These are phyloP conservation scores for Oostethus manadensis DNA, from an alignment of 2,113 vertebrate species.

Conservation along the genomic window DNA sequence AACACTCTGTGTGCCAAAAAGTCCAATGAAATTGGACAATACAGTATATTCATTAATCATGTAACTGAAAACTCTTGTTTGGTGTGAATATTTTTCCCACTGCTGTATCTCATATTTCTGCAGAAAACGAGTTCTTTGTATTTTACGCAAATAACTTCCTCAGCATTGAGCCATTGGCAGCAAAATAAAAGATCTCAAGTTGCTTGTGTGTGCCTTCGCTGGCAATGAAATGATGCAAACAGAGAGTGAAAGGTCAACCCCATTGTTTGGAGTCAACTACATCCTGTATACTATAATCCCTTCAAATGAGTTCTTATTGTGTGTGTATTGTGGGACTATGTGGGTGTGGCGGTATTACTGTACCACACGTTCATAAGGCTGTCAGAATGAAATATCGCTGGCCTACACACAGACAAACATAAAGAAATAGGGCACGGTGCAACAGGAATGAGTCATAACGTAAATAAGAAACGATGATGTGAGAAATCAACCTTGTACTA, in stretches of 20 bases:
- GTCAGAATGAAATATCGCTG: constrained; percentile 34
- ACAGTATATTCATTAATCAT: not conserved
- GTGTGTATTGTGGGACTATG: constrained; percentile 21
- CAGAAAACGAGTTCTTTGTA: not conserved
- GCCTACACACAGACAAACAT: constrained; percentile 8
- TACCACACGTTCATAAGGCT: constrained; percentile 27
- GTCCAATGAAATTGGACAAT: not conserved
- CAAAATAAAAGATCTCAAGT: constrained; percentile 40
- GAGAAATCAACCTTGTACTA: constrained; percentile 12
- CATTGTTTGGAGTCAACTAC: constrained; percentile 38
- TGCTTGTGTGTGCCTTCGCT: constrained; percentile 35
- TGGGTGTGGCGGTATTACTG: constrained; percentile 44
- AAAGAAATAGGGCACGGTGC: constrained; percentile 20
- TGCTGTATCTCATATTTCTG: constrained; percentile 1
- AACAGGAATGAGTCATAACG: not conserved
- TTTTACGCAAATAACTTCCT: not conserved
- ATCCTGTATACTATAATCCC: constrained; percentile 54
- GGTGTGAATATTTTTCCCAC: not conserved
- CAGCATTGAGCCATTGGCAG: constrained; percentile 18
- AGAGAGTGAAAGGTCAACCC: constrained; percentile 41
- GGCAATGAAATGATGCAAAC: constrained; percentile 24
- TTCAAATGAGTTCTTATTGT: constrained; percentile 42
- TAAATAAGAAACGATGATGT: not conserved
- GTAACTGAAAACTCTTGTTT: not conserved
- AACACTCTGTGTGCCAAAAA: not conserved